Evolutionary conservation across 1,140 invertebrate genomes (phyloP).

Genomic region (Leptinotarsa undecemlineata): DNA sequence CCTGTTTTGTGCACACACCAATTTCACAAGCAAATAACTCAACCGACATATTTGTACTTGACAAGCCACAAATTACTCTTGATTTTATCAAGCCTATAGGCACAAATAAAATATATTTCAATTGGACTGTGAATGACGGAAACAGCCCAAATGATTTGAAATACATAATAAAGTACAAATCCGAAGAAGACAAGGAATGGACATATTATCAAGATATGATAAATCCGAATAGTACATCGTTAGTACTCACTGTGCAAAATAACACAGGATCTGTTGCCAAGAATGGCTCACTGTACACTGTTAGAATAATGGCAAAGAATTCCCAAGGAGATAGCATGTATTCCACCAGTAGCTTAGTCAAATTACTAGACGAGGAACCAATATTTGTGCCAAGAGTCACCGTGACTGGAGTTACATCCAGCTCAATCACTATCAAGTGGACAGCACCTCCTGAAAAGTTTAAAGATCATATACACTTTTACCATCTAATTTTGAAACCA

Average conservation of each 20-base stretch:
- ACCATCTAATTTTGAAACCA: constrained; percentile 69
- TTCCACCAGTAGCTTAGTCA: constrained; percentile 52
- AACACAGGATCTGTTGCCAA: constrained; percentile 41
- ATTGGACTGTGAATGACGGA: constrained; percentile 80
- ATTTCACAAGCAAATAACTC: constrained; percentile 51
- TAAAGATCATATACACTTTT: constrained; percentile 74
- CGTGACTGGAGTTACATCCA: constrained; percentile 75
- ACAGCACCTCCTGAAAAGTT: constrained; percentile 66
- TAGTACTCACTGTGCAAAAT: constrained; percentile 56
- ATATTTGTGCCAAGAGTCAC: constrained; percentile 75
- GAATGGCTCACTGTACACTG: constrained; percentile 54
- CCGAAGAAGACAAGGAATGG: constrained; percentile 61
- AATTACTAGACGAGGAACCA: constrained; percentile 68
- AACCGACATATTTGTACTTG: constrained; percentile 66
- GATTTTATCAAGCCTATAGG: constrained; percentile 77
- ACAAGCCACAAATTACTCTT: constrained; percentile 71
- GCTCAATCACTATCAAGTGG: constrained; percentile 80
- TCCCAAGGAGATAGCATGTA: constrained; percentile 59
- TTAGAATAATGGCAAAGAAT: constrained; percentile 61
- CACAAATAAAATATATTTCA: constrained; percentile 73
- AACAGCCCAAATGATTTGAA: constrained; percentile 68
- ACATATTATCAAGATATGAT: constrained; percentile 59
- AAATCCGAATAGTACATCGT: constrained; percentile 58
- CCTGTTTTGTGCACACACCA: constrained; percentile 55
- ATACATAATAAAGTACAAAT: constrained; percentile 68